These are phyloP conservation scores for Drosophila kepulauana DNA, from an alignment of 1,140 invertebrate genomes.

Conservation along the genomic window DNA sequence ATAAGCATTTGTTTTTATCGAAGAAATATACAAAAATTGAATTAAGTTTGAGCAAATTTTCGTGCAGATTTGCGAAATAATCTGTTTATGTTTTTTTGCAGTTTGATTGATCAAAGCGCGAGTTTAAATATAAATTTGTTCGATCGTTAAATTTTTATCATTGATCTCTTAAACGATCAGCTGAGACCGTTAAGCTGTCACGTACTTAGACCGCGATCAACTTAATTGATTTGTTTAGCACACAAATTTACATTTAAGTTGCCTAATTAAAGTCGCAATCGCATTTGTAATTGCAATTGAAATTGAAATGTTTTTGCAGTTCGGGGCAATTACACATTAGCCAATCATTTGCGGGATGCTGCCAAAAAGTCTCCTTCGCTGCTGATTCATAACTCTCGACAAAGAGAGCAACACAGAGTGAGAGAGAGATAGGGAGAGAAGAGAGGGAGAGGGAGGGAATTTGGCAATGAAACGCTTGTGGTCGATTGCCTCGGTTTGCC, in stretches of 20 bases:
- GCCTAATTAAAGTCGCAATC: conserved; percentile 18
- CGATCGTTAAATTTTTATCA: conserved; percentile 1
- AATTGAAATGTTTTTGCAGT: conserved; percentile 3
- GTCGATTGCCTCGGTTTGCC: conserved; percentile 28
- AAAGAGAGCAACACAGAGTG: conserved; percentile 5
- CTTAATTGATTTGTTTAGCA: conserved; percentile 28
- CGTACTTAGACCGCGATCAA: not conserved
- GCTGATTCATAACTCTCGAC: conserved; percentile 56
- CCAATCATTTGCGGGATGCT: conserved; percentile 33
- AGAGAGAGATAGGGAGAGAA: conserved; percentile 6
- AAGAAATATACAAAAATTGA: no score
- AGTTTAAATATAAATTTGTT: not conserved
- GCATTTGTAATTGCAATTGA: conserved; percentile 18
- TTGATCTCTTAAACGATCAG: not conserved
- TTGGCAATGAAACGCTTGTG: conserved; percentile 72
- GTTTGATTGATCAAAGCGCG: no score
- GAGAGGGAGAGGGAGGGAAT: conserved; percentile 32
- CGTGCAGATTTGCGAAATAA: not conserved
- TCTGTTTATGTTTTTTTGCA: not conserved
- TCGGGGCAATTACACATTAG: conserved; percentile 42
- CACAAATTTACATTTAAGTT: conserved; percentile 29
- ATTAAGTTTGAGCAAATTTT: no score
- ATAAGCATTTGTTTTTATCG: no score
- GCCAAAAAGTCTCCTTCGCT: conserved; percentile 62
- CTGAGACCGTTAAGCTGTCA: not conserved